Percentiles rank a stretch among this genome's conserved stretches.
Conservation (phyloP, 2,888 invertebrate species). For the Meliscaeva auricollis region DNA sequence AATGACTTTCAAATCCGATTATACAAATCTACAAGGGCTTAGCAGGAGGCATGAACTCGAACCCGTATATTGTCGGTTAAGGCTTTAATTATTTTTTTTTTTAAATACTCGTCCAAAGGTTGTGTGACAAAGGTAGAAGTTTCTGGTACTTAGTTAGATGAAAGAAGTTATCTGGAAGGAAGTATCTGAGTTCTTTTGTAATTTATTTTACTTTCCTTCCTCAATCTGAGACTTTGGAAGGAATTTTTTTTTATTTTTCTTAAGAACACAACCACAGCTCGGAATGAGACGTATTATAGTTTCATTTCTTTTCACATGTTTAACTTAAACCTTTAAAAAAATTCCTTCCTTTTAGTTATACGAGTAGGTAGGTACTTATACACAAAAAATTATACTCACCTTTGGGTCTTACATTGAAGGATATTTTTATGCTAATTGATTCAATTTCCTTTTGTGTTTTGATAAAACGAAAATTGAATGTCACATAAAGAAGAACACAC, state of each 20-base stretch:
- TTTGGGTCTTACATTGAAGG: neutral
- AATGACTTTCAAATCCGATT: conserved; percentile 47
- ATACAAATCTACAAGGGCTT: conserved; percentile 3
- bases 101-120: neutral
- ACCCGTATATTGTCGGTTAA: neutral
- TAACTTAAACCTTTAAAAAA: no score
- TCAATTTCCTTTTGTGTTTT: conserved; percentile 3
- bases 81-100: neutral
- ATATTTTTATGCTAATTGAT: conserved; percentile 5
- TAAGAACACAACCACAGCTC: neutral
- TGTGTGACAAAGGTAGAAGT: neutral
- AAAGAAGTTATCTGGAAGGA: neutral
- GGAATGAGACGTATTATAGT: neutral
- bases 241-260: no score
- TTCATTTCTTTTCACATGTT: neutral
- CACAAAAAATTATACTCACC: no score
- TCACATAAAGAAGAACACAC: neutral
- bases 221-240: neutral
- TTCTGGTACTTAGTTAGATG: neutral
- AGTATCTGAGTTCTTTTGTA: conserved; percentile 6
- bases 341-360: no score
- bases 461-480: conserved; percentile 2
- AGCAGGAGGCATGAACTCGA: neutral
- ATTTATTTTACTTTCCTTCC: conserved; percentile 13
- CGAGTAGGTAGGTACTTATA: no score